Evolutionary conservation across 2,888 invertebrate genomes (phyloP).

Genomic region (Phortica okadai): DNA sequence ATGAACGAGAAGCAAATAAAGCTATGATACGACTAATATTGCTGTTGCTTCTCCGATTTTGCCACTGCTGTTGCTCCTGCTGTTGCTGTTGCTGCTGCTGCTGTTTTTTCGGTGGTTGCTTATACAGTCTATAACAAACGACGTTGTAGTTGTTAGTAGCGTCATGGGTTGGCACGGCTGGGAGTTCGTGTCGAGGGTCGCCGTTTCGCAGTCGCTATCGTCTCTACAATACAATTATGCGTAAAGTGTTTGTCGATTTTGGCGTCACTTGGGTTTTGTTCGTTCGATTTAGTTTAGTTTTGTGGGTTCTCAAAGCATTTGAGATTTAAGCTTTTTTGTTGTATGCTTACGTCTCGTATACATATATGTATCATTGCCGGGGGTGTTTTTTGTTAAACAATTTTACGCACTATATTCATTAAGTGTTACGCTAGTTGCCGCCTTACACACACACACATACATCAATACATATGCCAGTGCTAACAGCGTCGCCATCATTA

Average conservation of each 20-base stretch:
- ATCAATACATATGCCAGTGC: too few relatives aligned
- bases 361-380: not conserved
- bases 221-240: slow-evolving; percentile 2
- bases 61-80: not conserved
- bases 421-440: slow-evolving; percentile 15
- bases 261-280: slow-evolving; percentile 8
- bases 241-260: slow-evolving; percentile 19
- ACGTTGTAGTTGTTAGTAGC: not conserved
- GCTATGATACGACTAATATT: slow-evolving; percentile 27
- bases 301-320: too few relatives aligned
- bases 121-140: not conserved
- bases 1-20: not conserved
- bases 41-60: slow-evolving; percentile 5
- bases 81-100: not conserved
- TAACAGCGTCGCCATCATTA: too few relatives aligned
- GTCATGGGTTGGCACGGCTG: not conserved
- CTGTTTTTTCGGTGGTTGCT: slow-evolving; percentile 24
- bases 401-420: slow-evolving; percentile 29
- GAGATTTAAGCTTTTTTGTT: too few relatives aligned
- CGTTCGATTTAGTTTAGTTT: not conserved
- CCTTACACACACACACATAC: not conserved
- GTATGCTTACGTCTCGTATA: not conserved
- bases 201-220: not conserved
- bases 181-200: not conserved
- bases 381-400: slow-evolving; percentile 27